Base-by-base conservation (phyloP, 2,113 vertebrate genomes). In the Cebus imitator region DNA sequence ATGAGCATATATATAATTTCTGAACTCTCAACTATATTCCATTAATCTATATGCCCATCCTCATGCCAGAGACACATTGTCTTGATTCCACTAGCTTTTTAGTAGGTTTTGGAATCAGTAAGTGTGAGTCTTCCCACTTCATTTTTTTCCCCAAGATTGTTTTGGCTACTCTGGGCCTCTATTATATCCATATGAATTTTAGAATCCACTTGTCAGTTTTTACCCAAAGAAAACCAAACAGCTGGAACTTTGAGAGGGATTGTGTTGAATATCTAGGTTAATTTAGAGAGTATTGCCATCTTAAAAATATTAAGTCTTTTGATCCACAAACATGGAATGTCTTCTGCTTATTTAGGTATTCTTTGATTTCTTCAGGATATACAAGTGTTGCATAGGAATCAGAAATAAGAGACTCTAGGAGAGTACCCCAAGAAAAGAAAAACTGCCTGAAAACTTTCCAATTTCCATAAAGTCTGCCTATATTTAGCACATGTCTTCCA, bases 321-420 rank as follows among this genome's bases (percentile, higher is more conserved):
- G 30, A 91, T 61, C 18, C 40, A 81, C 6, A 40, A 81, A 90
- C 7, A 61, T 10, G 4, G 20, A 23, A 17, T 78, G 48, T 32
- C 6, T 68, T 76, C 48, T 9, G 82, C 64, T 78, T 96, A 45
- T 87, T 55, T 79, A 82, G 40, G 23, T 61, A 13, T 48, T 76
- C 76, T 91, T 97, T 78, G 43, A 83, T 75, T 87, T 88, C 61
- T 86, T 83, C 66, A 87, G 32, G n/a, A 93, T 93, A 68, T 90
- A 90, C 8, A 85, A 72, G 75, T 87, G 57, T 84, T 83, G 20
- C n/a, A 50, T 48, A 57, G 55, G 32, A 96, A 55, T 91, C 27
- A 88, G 30, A 91, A 61, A 35, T 68, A 86, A 95, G 57, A 81
- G 66, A 52, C 30, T 58, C n/a, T 75, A 86, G 58, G 85, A 37